Evolutionary conservation across 2,888 invertebrate species (phyloP).

Genomic region (Plebejus argus): DNA sequence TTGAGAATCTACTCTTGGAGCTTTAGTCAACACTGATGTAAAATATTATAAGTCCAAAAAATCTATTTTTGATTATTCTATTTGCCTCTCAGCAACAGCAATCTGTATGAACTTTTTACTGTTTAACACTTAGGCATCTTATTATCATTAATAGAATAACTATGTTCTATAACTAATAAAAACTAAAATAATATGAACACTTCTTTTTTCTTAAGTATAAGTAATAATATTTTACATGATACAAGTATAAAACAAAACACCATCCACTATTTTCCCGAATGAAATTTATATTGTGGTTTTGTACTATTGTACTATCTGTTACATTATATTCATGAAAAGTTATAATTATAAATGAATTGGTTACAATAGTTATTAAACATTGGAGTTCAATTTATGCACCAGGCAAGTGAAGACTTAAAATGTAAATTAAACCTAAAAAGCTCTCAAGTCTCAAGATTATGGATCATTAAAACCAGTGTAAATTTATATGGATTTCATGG

Average conservation of each 20-base stretch:
- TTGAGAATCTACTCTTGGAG: not conserved
- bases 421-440: no score
- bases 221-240: slow-evolving; percentile 56
- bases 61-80: not conserved
- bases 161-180: slow-evolving; percentile 58
- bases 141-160: slow-evolving; percentile 61
- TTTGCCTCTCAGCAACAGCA: not conserved
- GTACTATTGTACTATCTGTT: slow-evolving; percentile 40
- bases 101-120: slow-evolving; percentile 55
- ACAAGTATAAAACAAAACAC: slow-evolving; percentile 50
- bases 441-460: no score
- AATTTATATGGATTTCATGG: not conserved
- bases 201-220: slow-evolving; percentile 70
- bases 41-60: not conserved
- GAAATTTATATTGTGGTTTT: slow-evolving; percentile 35
- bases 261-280: slow-evolving; percentile 31
- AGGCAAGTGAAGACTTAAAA: not conserved
- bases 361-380: not conserved
- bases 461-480: no score
- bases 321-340: slow-evolving; percentile 29
- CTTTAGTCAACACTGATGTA: not conserved
- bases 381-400: not conserved
- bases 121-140: slow-evolving; percentile 64
- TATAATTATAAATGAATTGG: not conserved
- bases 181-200: slow-evolving; percentile 80